phyloP scores from a whole-genome alignment of 2,113 vertebrate genomes.

The Daubentonia madagascariensis region DNA sequence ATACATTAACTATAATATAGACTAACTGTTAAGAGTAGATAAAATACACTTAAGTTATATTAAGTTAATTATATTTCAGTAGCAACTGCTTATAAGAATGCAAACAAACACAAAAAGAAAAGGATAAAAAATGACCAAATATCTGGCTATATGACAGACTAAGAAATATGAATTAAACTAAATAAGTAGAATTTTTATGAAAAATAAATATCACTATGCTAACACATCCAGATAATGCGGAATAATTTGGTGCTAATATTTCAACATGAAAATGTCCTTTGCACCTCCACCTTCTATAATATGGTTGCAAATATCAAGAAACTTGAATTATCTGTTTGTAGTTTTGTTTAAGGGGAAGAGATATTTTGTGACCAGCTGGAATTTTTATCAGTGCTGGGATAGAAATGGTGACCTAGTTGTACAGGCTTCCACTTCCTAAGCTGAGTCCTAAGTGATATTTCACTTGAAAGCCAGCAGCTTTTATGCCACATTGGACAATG shows the following conservation, averaged over 20 bases:
- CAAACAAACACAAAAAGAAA: not conserved
- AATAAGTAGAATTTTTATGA: not conserved
- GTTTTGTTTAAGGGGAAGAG: not conserved
- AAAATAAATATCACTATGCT: not conserved
- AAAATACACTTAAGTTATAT: not conserved
- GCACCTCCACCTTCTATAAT: not conserved
- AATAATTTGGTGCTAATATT: not conserved
- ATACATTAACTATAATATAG: not conserved
- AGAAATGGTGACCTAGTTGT: not conserved
- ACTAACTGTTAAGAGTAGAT: not conserved
- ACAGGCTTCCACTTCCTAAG: not conserved
- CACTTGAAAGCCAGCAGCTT: not conserved
- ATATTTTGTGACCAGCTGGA: not conserved
- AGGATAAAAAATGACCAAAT: not conserved
- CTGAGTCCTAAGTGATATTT: not conserved
- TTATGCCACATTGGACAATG: not conserved
- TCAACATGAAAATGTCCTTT: not conserved
- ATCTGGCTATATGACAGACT: not conserved
- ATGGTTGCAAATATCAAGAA: not conserved
- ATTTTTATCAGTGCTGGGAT: not conserved
- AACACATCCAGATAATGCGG: not conserved
- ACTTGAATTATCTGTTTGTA: not conserved
- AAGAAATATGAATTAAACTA: not conserved
- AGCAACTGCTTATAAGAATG: not conserved
- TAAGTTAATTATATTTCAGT: not conserved